These are phyloP conservation scores for Hyaena hyaena DNA, from an alignment of 2,113 vertebrate species.

Conservation along the genomic window DNA sequence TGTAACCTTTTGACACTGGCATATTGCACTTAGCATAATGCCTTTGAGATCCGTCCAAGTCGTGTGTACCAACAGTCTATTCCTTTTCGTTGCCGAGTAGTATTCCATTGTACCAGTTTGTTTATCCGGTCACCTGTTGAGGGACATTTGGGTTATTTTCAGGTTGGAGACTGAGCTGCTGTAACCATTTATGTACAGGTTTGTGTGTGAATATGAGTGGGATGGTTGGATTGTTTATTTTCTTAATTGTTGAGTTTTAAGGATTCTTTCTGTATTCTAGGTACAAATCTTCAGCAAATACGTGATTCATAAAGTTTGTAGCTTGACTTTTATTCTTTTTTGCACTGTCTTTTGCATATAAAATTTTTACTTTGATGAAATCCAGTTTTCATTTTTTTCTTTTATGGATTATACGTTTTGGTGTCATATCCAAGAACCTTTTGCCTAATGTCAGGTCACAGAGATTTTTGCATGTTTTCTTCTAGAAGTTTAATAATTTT, in stretches of 20 bases:
- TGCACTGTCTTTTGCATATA: not conserved
- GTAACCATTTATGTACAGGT: not conserved
- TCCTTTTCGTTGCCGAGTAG: not conserved
- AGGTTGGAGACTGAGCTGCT: not conserved
- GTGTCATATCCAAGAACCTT: not conserved
- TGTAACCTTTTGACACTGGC: not conserved
- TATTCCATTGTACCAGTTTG: not conserved
- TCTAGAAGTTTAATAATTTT: slow-evolving; percentile 2
- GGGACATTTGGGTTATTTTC: not conserved
- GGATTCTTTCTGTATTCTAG: slow-evolving; percentile 2
- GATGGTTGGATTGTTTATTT: not conserved
- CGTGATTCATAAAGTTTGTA: not conserved
- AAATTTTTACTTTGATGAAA: slow-evolving; percentile 13
- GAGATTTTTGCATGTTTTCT: not conserved
- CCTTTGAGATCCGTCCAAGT: not conserved
- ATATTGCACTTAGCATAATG: not conserved
- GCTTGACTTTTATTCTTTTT: not conserved
- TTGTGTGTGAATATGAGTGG: not conserved
- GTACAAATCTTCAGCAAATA: not conserved
- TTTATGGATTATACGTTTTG: not conserved
- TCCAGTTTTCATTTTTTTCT: not conserved
- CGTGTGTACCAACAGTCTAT: not conserved
- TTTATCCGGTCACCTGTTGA: not conserved
- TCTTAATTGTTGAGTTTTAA: not conserved
- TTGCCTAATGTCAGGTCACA: not conserved